These are phyloP conservation scores for Ceryle rudis DNA, from an alignment of 2,797 vertebrate genomes.

Conservation along the genomic window DNA sequence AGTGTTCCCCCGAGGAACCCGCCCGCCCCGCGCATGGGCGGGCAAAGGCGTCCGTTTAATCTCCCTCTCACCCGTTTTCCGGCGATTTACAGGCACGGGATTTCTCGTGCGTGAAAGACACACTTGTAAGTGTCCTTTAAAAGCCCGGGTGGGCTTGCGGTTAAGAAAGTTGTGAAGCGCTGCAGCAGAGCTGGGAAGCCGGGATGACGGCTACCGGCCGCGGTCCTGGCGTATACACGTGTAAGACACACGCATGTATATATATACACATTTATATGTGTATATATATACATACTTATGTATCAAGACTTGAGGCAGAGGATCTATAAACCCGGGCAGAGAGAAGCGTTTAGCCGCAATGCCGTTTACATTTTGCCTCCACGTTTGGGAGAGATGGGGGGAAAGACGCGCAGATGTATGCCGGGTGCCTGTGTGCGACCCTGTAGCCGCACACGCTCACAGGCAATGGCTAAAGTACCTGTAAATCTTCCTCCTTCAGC, in stretches of 20 bases:
- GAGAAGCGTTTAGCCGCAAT: background rate
- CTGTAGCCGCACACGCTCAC: background rate
- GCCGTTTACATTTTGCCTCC: background rate
- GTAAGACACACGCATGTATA: no score
- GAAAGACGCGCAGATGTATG: background rate
- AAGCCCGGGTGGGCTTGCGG: background rate
- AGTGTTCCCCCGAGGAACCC: constrained; percentile 67
- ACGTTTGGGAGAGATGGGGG: background rate
- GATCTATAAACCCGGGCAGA: background rate
- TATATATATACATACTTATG: background rate
- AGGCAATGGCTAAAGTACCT: background rate
- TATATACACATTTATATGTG: rapidly evolving
- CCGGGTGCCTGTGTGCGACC: no score
- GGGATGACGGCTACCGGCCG: background rate
- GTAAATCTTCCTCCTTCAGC: background rate
- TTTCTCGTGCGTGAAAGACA: background rate
- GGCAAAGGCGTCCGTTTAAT: background rate
- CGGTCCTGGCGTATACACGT: background rate
- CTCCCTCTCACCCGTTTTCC: background rate
- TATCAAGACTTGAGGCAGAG: background rate
- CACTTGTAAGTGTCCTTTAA: background rate
- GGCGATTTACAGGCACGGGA: background rate
- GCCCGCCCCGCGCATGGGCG: background rate
- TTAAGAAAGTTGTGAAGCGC: background rate
- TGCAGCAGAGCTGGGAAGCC: background rate